Evolutionary conservation across 2,888 invertebrate genomes (phyloP).

Genomic region (Slavum lentiscoides): DNA sequence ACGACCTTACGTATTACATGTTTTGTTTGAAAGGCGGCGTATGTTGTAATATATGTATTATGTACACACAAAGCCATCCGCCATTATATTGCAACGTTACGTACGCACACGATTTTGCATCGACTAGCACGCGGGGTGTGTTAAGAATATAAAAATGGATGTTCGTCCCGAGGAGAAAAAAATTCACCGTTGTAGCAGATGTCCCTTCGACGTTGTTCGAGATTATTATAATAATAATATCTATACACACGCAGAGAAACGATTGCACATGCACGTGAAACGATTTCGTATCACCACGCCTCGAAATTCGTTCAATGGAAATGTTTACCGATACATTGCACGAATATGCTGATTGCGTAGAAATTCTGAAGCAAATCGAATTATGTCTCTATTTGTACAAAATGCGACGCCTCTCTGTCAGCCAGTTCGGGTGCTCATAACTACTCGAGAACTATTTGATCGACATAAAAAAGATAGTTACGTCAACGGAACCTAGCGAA

Average conservation of each 20-base stretch:
- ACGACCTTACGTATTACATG: not conserved
- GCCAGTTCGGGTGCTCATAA: no score
- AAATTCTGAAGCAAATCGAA: no score
- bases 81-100: not conserved
- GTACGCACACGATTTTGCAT: slow-evolving; percentile 4
- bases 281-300: no score
- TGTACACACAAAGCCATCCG: not conserved
- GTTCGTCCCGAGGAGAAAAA: not conserved
- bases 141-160: slow-evolving; percentile 20
- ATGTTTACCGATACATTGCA: slow-evolving; percentile 15
- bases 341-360: not conserved
- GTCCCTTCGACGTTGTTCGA: not conserved
- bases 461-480: no score
- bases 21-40: not conserved
- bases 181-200: slow-evolving; percentile 5
- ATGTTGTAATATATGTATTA: no score
- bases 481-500: no score
- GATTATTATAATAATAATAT: not conserved
- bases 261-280: slow-evolving; percentile 8
- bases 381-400: no score
- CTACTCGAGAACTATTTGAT: no score
- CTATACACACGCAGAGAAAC: no score
- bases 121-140: not conserved
- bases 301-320: no score
- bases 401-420: no score